These are phyloP conservation scores for Tupaia tana DNA, from an alignment of 2,113 vertebrate species.

Conservation along the genomic window DNA sequence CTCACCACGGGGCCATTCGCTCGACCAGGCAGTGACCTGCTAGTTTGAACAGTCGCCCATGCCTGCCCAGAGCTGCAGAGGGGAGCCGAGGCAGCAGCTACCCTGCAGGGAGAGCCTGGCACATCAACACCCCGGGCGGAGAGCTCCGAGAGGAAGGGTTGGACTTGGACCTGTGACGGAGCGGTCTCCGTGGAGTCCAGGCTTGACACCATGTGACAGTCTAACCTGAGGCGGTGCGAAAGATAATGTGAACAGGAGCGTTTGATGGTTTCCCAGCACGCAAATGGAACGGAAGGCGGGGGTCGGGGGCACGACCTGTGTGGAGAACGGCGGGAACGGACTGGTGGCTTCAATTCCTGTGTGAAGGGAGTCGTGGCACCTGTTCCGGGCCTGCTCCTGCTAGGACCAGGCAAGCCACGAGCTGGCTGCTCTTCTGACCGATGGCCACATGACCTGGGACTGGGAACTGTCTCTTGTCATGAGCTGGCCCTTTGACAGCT, in stretches of 20 bases:
- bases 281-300: too few species aligned
- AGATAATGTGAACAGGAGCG: neutral
- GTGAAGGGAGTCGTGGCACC: neutral
- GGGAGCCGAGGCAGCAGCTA: neutral
- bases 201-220: neutral
- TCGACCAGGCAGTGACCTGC: neutral
- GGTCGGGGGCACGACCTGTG: neutral
- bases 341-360: neutral
- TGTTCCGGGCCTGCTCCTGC: neutral
- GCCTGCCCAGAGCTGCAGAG: neutral
- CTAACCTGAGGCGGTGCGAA: neutral
- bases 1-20: neutral
- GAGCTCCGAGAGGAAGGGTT: neutral
- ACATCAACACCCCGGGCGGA: neutral
- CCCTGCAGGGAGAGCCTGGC: neutral
- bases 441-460: neutral
- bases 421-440: neutral
- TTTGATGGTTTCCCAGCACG: too few species aligned
- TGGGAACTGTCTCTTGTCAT: neutral
- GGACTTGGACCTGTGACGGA: neutral
- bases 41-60: neutral
- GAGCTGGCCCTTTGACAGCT: neutral
- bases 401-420: neutral
- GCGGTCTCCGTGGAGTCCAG: neutral
- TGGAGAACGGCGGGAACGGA: neutral